These are phyloP conservation scores for Alcedo quadribrachys DNA, from an alignment of 2,797 vertebrate genomes.

Conservation along the genomic window DNA sequence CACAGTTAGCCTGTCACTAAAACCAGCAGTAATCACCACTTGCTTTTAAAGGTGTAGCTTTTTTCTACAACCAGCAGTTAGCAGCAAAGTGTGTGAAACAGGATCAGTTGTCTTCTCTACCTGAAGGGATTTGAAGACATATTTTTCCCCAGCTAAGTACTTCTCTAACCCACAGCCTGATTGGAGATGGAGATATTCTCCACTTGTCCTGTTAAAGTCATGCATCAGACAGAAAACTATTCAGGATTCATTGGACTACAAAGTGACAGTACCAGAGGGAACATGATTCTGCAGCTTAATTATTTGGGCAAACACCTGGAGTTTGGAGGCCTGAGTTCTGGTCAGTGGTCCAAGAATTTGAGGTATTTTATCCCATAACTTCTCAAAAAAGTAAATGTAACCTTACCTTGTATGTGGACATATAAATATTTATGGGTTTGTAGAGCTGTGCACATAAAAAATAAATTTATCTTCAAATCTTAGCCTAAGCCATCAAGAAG, in stretches of 20 bases:
- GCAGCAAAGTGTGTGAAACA: not conserved
- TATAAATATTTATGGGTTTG: not conserved
- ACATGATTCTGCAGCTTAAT: not conserved
- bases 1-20: not conserved
- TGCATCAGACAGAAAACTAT: not conserved
- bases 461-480: not conserved
- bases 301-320: not conserved
- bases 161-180: not conserved
- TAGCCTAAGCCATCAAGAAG: not conserved
- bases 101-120: not conserved
- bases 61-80: not conserved
- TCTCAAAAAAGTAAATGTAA: not conserved
- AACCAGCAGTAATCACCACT: not conserved
- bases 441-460: not conserved
- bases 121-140: not conserved
- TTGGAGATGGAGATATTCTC: not conserved
- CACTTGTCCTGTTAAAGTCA: not conserved
- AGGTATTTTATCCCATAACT: not conserved
- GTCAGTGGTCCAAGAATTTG: not conserved
- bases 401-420: not conserved
- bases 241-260: not conserved
- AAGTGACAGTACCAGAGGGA: constrained; percentile 14
- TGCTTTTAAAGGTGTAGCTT: not conserved
- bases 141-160: not conserved
- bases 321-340: not conserved